Percentiles rank a stretch among this genome's conserved stretches.
Conservation (phyloP, 2,888 invertebrate genomes). For the Scaptomyza cyrtandrae region DNA sequence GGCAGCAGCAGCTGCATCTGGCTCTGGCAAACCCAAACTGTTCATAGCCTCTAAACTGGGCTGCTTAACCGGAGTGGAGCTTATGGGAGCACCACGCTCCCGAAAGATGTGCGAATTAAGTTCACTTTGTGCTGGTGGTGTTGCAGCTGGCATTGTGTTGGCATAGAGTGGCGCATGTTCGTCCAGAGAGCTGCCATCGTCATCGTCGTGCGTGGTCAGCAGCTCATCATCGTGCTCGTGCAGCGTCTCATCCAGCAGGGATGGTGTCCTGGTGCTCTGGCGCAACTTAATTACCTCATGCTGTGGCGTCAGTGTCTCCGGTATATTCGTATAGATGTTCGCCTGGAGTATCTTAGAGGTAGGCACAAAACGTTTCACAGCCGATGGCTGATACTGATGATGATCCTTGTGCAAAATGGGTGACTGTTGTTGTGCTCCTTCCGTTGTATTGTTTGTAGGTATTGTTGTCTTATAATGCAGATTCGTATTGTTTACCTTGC, state of each 20-base stretch:
- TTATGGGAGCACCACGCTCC: constrained; percentile 24
- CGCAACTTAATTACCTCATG: constrained; percentile 85
- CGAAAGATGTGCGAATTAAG: constrained; percentile 34
- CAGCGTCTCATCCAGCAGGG: constrained; percentile 77
- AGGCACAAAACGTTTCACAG: constrained; percentile 72
- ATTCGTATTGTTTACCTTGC: constrained; percentile 93
- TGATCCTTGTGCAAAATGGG: constrained; percentile 17
- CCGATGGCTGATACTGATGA: constrained; percentile 19
- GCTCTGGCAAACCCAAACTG: constrained; percentile 79
- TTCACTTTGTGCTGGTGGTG: constrained; percentile 25
- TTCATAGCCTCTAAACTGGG: constrained; percentile 82
- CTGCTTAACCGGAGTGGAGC: constrained; percentile 63
- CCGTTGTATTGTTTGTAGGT: not conserved
- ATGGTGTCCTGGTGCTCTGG: constrained; percentile 49
- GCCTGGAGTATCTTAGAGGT: constrained; percentile 83
- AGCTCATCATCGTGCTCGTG: constrained; percentile 81
- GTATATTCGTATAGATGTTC: constrained; percentile 88
- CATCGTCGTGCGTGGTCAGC: constrained; percentile 63
- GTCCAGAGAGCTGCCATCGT: constrained; percentile 80
- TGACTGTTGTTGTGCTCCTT: not conserved
- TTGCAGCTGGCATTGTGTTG: constrained; percentile 70
- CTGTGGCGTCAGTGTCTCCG: constrained; percentile 87
- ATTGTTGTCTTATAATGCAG: constrained; percentile 86
- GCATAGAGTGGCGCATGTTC: constrained; percentile 82
- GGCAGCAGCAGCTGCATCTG: constrained; percentile 1